Conservation (phyloP, 2,113 vertebrate species). For the Thalassarche chlororhynchos region DNA sequence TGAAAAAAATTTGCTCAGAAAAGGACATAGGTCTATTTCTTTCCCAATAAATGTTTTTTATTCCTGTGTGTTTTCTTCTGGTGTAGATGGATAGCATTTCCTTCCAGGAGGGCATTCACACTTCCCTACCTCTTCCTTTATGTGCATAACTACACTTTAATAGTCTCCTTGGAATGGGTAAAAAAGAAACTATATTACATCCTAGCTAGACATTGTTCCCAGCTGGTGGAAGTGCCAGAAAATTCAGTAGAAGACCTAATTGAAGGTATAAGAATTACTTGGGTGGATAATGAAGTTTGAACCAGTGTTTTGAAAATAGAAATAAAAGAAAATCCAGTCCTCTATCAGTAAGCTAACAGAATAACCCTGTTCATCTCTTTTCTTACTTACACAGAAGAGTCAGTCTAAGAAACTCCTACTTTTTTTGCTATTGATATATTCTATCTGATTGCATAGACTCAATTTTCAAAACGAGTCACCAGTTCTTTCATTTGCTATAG, state of each 20-base stretch:
- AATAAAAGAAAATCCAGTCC: background rate
- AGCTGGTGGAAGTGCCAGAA: background rate
- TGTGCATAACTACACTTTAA: background rate
- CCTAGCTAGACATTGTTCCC: background rate
- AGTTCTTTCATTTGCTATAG: background rate
- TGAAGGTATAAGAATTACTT: background rate
- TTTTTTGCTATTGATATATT: background rate
- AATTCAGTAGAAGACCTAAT: background rate
- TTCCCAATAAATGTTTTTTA: background rate
- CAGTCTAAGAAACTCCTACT: background rate
- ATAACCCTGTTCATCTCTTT: background rate
- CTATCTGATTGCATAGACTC: background rate
- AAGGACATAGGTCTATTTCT: background rate
- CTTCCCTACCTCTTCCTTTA: background rate
- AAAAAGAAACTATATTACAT: background rate
- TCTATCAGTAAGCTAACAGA: background rate
- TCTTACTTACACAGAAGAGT: background rate
- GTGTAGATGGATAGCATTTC: background rate
- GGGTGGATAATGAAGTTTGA: background rate
- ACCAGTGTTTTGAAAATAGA: background rate
- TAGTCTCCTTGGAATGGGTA: background rate
- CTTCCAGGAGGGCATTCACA: background rate
- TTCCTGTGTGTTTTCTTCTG: background rate
- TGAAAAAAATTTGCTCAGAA: background rate
- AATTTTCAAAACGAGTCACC: background rate